Evolutionary conservation across 1,140 invertebrate species (phyloP).

Genomic region (Muscidifurax raptorellus): DNA sequence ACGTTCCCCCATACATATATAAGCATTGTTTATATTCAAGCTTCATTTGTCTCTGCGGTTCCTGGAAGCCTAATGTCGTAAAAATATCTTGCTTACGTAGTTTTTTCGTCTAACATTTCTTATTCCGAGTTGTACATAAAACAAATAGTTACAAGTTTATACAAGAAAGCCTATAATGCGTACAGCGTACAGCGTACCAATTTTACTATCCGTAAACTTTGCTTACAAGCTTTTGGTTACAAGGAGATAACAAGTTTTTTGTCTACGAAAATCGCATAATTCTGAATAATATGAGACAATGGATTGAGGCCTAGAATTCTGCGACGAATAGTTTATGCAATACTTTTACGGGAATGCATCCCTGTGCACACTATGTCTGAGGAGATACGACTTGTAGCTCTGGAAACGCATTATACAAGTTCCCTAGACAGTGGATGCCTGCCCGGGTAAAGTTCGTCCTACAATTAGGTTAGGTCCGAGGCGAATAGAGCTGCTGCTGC

Average conservation of each 20-base stretch:
- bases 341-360: background rate
- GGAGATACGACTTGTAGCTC: background rate
- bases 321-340: background rate
- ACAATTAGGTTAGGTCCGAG: slow-evolving; percentile 8
- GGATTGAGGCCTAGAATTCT: no score
- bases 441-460: background rate
- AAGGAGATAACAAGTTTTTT: no score
- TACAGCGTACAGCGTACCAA: no score
- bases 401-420: background rate
- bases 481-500: background rate
- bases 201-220: no score
- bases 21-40: background rate
- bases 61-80: background rate
- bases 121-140: background rate
- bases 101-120: background rate
- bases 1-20: background rate
- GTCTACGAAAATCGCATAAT: no score
- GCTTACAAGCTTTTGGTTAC: no score
- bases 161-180: background rate
- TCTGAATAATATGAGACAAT: no score
- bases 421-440: background rate
- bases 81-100: background rate
- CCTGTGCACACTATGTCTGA: no score
- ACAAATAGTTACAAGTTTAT: background rate
- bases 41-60: background rate